These are phyloP conservation scores for Rhagologus leucostigma DNA, from an alignment of 2,113 vertebrate species.

Conservation along the genomic window DNA sequence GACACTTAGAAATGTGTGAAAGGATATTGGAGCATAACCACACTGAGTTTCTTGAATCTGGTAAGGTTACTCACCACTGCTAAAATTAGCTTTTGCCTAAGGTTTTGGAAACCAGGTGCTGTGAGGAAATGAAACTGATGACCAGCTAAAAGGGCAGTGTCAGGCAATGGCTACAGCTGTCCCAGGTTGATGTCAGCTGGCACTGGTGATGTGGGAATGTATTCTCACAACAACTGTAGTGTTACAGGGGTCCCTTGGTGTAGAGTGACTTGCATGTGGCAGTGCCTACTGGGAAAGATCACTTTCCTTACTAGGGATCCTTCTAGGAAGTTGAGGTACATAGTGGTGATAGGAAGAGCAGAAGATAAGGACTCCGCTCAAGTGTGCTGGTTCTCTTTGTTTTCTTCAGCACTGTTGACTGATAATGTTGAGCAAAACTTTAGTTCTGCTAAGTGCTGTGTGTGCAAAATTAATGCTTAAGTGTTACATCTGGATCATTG, in stretches of 20 bases:
- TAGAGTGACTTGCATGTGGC: background rate
- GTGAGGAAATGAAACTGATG: background rate
- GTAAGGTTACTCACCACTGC: background rate
- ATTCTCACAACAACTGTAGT: background rate
- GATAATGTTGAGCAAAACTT: background rate
- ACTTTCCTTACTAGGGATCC: background rate
- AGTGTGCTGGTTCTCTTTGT: background rate
- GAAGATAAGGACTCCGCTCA: background rate
- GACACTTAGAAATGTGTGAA: background rate
- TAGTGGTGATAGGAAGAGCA: background rate
- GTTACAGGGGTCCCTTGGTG: background rate
- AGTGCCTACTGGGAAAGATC: background rate
- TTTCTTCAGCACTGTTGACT: background rate
- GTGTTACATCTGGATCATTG: background rate
- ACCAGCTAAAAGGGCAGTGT: background rate
- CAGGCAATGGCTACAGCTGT: background rate
- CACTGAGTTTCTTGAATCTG: background rate
- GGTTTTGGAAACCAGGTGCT: background rate
- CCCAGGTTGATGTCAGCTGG: background rate
- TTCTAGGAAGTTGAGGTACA: background rate
- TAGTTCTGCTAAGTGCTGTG: background rate
- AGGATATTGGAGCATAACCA: background rate
- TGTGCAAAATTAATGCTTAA: background rate
- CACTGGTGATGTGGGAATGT: background rate
- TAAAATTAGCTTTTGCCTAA: background rate